Evolutionary conservation across 2,797 vertebrate species (phyloP).

Genomic region (Clamator glandarius): DNA sequence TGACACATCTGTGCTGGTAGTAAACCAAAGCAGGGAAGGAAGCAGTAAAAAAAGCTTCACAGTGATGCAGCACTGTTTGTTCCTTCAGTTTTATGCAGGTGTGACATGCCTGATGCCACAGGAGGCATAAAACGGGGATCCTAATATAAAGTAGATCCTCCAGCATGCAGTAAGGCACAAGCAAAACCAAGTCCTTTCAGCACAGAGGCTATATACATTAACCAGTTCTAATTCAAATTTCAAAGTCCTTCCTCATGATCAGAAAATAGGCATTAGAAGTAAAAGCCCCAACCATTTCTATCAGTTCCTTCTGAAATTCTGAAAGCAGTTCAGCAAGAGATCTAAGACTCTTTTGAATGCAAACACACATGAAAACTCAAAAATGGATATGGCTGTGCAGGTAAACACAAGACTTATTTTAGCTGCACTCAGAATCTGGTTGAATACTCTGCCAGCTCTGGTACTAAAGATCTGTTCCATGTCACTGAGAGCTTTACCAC

Average conservation of each 20-base stretch:
- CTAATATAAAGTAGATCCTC: neutral
- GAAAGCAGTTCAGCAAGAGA: neutral
- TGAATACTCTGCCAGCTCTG: neutral
- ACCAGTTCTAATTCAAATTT: neutral
- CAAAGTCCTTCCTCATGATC: neutral
- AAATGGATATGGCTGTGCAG: neutral
- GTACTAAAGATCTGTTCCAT: neutral
- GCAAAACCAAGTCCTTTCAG: neutral
- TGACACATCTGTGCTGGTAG: neutral
- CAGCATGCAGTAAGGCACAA: slow-evolving; percentile 48
- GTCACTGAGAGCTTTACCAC: neutral
- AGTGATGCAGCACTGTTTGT: slow-evolving; percentile 14
- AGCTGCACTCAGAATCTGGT: neutral
- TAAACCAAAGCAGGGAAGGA: neutral
- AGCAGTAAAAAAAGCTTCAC: slow-evolving; percentile 5
- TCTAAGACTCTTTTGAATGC: neutral
- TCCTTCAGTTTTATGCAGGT: neutral
- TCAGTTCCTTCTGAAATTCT: neutral
- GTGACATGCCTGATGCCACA: neutral
- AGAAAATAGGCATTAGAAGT: neutral
- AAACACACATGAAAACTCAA: neutral
- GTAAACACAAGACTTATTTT: neutral
- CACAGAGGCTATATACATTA: neutral
- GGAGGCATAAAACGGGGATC: neutral
- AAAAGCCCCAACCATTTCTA: neutral